Evolutionary conservation across 1,140 invertebrate species (phyloP).

Genomic region (Steinernema khuongi): DNA sequence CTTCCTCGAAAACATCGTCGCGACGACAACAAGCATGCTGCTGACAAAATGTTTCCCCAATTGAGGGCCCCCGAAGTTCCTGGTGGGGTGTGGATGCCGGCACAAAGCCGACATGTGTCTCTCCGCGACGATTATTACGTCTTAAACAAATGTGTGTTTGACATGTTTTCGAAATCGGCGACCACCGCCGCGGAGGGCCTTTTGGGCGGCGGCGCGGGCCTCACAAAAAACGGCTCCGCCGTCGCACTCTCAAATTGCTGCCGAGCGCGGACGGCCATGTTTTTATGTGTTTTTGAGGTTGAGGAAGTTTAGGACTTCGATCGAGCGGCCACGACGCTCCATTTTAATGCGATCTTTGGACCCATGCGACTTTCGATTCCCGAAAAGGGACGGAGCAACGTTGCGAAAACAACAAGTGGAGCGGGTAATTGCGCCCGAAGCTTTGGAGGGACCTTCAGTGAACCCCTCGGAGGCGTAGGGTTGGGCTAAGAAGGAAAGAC

Average conservation of each 20-base stretch:
- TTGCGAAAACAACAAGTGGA: too few relatives aligned
- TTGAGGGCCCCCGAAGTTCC: too few relatives aligned
- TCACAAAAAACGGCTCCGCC: neutral
- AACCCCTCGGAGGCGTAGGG: neutral
- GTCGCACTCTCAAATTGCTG: constrained; percentile 16
- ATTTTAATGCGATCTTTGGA: constrained; percentile 10
- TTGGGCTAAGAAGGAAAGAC: neutral
- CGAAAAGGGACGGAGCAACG: neutral
- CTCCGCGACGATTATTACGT: constrained; percentile 13
- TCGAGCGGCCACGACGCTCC: neutral
- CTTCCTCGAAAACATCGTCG: neutral
- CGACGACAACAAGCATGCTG: neutral
- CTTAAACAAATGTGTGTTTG: constrained; percentile 17
- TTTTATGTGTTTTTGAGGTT: constrained; percentile 15
- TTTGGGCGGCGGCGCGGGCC: neutral
- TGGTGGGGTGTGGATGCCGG: too few relatives aligned
- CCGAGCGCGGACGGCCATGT: constrained; percentile 7
- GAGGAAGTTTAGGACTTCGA: constrained; percentile 15
- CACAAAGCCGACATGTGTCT: neutral
- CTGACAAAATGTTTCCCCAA: neutral
- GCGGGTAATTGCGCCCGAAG: neutral
- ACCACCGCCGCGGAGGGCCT: neutral
- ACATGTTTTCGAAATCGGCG: constrained; percentile 16
- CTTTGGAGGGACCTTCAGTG: neutral
- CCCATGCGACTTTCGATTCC: neutral